Evolutionary conservation across 2,113 vertebrate genomes (phyloP), one percentile per base, ranked within the genome.

Genomic region (Leptocoma aspasia): DNA sequence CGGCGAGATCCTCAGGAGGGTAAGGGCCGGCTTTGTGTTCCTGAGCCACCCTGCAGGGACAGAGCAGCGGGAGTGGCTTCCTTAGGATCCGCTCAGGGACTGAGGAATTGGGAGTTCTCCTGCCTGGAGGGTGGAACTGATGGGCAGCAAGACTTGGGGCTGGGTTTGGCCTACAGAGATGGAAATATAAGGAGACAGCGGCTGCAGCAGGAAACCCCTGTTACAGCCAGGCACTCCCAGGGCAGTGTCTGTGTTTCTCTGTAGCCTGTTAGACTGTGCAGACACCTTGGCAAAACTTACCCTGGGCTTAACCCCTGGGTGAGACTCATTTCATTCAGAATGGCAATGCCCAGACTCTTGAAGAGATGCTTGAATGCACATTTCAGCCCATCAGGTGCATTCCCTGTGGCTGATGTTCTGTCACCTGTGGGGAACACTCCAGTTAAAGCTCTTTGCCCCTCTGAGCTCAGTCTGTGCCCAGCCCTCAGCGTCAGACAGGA

Each of bases 1-100:
- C 3, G 99, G 99, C 1, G 99, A 99, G 63, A 35, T 99, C 20
- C 47, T 98, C n/a, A 77, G 98, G 54, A 96, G 97, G 98, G 99
- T 99, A 77, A 98, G 7, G 15, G 6, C 10, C 12, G 1, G 5
- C 2, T 1, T 1, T 0, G 2, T 5, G 2, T 2, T 10, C 35
- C n/a, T 20, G 15, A 13, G 6, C 28, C 19, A 0, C 37, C 21
- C 27, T 44, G 9, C 35, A 17, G 75, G 82, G 54, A 17, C 54
- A 18, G n/a, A 7, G 3, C 53, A 8, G n/a, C 1, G 5, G 19
- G 9, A 10, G 39, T 30, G 6, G 68, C 86, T 26, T 18, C 31
- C 1, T 4, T 3, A 5, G 47, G 11, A 0, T 8, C 28, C 27
- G 28, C 72, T 60, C 30, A 8, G 68, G 71, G 41, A 3, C 41